Percentiles rank a stretch among this genome's conserved stretches.
Conservation (phyloP, 2,888 invertebrate species). For the Catocala sponsa region DNA sequence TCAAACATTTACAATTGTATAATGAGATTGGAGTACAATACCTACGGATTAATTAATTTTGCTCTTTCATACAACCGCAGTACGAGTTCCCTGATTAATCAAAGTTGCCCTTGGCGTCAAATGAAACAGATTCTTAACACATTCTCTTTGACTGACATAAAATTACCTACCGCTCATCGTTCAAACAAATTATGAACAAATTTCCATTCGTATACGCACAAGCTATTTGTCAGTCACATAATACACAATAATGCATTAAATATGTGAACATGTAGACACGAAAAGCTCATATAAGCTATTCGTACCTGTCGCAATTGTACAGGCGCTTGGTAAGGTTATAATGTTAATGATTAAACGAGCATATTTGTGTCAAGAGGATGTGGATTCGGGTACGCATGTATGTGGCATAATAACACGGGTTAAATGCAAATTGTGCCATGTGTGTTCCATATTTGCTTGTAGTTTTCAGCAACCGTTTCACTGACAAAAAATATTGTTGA, state of each 20-base stretch:
- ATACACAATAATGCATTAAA: constrained; percentile 33
- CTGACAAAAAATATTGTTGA: no score
- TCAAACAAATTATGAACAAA: background rate
- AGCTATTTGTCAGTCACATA: constrained; percentile 13
- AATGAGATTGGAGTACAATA: constrained; percentile 15
- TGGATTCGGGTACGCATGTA: no score
- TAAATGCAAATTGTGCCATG: no score
- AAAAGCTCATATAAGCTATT: constrained; percentile 58
- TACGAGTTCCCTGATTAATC: constrained; percentile 23
- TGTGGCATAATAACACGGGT: no score
- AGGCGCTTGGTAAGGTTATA: constrained; percentile 17
- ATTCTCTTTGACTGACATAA: background rate
- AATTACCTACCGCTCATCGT: constrained; percentile 1
- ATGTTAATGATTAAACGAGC: constrained; percentile 18
- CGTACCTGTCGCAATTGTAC: constrained; percentile 35
- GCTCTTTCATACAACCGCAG: constrained; percentile 19
- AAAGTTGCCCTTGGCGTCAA: background rate
- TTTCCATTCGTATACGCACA: background rate
- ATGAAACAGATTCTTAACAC: constrained; percentile 6
- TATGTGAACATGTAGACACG: constrained; percentile 44
- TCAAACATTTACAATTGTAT: background rate
- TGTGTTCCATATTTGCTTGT: no score
- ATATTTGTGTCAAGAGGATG: background rate
- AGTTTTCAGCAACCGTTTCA: no score
- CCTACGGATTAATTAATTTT: constrained; percentile 37